These are phyloP conservation scores for Ips typographus DNA, from an alignment of 1,140 invertebrate species.

Conservation along the genomic window DNA sequence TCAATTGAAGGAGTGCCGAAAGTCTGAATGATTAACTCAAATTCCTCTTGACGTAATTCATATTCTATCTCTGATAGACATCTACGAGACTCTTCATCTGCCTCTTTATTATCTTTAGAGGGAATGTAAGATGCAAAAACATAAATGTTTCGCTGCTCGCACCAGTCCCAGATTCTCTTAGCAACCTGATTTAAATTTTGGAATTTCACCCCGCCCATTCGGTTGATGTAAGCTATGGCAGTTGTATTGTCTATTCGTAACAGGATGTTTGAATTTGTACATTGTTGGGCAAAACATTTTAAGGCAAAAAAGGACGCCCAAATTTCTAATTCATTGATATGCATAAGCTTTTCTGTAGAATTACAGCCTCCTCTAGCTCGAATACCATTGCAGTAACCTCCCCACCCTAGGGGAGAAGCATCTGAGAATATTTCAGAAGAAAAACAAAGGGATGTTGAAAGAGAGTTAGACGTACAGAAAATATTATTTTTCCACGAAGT, in stretches of 20 bases:
- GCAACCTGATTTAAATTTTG: constrained; percentile 8
- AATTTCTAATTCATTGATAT: background rate
- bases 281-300: no score
- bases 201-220: background rate
- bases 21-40: constrained; percentile 1
- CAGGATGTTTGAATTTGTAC: no score
- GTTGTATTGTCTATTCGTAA: background rate
- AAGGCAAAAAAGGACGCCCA: background rate
- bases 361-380: background rate
- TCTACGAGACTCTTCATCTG: constrained; percentile 26
- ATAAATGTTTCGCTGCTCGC: constrained; percentile 35
- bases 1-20: background rate
- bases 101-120: constrained; percentile 31
- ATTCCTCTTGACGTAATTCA: background rate
- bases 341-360: background rate
- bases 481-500: constrained; percentile 8
- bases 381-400: background rate
- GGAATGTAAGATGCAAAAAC: constrained; percentile 26
- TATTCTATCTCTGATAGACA: background rate
- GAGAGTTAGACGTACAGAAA: no score
- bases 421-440: background rate
- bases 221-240: constrained; percentile 2
- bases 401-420: background rate
- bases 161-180: constrained; percentile 38
- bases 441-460: background rate